A percentile compares a stretch with the other conserved stretches of the same genome.
Evolutionary conservation across 2,888 invertebrate genomes (phyloP).

Genomic region (Lumbricus terrestris): DNA sequence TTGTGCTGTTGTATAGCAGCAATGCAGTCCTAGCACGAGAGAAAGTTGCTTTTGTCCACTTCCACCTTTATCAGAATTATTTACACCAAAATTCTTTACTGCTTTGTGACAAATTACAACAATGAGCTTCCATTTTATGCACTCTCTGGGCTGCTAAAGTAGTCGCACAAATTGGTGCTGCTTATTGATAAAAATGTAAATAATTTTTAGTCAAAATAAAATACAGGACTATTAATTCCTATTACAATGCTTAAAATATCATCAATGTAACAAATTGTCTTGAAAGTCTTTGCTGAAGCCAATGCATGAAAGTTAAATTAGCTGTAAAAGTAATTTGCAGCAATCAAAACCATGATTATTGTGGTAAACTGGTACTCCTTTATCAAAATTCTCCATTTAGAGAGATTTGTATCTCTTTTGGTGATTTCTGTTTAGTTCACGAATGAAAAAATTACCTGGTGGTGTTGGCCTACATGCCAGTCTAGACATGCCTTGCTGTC

Average conservation of each 20-base stretch:
- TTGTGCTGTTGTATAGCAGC: too few species aligned
- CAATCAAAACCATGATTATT: neutral
- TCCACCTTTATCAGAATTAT: too few species aligned
- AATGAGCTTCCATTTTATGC: neutral
- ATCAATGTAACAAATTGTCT: neutral
- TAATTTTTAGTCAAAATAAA: neutral
- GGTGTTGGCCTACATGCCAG: neutral
- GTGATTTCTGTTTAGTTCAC: neutral
- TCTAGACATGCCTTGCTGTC: neutral
- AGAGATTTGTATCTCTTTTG: neutral
- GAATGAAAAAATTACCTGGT: neutral
- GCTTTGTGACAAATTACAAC: too few species aligned
- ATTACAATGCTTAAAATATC: neutral
- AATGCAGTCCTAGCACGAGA: too few species aligned
- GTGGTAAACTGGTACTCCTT: neutral
- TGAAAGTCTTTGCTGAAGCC: neutral
- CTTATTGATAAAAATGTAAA: neutral
- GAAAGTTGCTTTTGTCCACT: too few species aligned
- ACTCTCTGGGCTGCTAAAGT: neutral
- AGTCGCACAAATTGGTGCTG: neutral
- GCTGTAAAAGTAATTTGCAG: neutral
- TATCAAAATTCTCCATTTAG: neutral
- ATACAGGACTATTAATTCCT: neutral
- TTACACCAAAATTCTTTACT: too few species aligned
- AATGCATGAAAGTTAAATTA: neutral